A percentile compares a stretch with the other conserved stretches of the same genome.
Conservation (phyloP, 2,888 invertebrate species). For the Cetonia aurata region DNA sequence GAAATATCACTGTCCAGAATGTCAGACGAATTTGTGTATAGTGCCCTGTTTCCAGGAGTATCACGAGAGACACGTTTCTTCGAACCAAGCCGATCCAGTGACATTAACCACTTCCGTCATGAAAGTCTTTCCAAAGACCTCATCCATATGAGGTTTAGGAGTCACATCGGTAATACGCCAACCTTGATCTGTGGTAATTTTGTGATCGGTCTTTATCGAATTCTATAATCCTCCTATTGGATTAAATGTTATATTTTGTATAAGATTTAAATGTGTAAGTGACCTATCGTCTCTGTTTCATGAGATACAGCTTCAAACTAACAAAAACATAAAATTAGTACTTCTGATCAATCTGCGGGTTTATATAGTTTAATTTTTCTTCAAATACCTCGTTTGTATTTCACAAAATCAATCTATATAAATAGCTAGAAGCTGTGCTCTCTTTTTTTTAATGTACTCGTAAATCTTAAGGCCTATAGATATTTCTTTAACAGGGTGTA, state of each 20-base stretch:
- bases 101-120: conserved; percentile 61
- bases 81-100: conserved; percentile 60
- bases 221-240: conserved; percentile 20
- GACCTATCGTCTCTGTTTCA: conserved; percentile 21
- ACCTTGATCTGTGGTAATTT: conserved; percentile 44
- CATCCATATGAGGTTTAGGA: conserved; percentile 61
- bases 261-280: conserved; percentile 31
- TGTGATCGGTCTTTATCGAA: conserved; percentile 41
- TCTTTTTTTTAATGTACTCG: conserved; percentile 13
- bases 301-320: conserved; percentile 15
- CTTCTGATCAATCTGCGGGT: too few species aligned
- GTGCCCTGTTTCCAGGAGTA: conserved; percentile 91
- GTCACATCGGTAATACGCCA: conserved; percentile 29
- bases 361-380: too few species aligned
- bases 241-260: conserved; percentile 26
- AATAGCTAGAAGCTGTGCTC: conserved; percentile 10
- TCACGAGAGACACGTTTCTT: conserved; percentile 73
- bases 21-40: conserved; percentile 89
- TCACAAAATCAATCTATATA: too few species aligned
- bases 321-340: neutral
- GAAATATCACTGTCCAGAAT: conserved; percentile 91
- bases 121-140: conserved; percentile 66
- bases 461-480: conserved; percentile 35
- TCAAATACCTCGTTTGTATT: too few species aligned
- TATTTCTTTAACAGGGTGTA: conserved; percentile 36